Evolutionary conservation across 2,113 vertebrate species (phyloP), one percentile per base, ranked within the genome.

Genomic region (Perca flavescens): DNA sequence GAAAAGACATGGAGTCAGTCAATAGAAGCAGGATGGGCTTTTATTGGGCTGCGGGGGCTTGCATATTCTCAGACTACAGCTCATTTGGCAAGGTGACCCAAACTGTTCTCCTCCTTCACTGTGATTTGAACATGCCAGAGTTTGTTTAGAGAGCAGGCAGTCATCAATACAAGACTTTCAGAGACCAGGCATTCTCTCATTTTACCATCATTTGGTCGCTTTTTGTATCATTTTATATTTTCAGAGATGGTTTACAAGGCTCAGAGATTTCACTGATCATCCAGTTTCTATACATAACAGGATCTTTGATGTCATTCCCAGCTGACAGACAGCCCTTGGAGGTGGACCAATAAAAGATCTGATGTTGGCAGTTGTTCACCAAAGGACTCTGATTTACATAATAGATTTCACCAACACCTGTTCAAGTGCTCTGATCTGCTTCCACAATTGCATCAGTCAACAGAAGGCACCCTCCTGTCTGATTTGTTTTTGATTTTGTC

Each of bases 61-160:
- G 88, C 86, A 83, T 86, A 80, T 80, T 80, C 86, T 70, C 77
- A 88, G 47, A 93, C 90, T 87, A 87, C 79, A 67, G 88, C 89
- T 90, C 90, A 87, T 94, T 94, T 90, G 93, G 93, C 93, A 94
- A 94, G 93, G 92, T 93, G 93, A 94, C 91, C 87, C 71, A 82
- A 83, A 88, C 72, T 89, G 78, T 79, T 90, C 31, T 84, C 34
- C 66, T 64, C 56, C 52, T 73, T 83, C 72, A 57, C 62, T 40
- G 71, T 80, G 82, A 90, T 81, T 83, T 89, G 84, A 86, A 65
- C 69, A 80, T 66, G 70, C 58, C 79, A 77, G 64, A 58, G 80
- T 92, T 90, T 91, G 91, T 92, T 87, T 91, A 91, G 79, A 81
- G 78, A 89, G 71, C 0, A 57, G 74, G 6, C 80, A 72, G 31